These are phyloP conservation scores for Lacanobia oleracea DNA, from an alignment of 2,888 invertebrate species.

Conservation along the genomic window DNA sequence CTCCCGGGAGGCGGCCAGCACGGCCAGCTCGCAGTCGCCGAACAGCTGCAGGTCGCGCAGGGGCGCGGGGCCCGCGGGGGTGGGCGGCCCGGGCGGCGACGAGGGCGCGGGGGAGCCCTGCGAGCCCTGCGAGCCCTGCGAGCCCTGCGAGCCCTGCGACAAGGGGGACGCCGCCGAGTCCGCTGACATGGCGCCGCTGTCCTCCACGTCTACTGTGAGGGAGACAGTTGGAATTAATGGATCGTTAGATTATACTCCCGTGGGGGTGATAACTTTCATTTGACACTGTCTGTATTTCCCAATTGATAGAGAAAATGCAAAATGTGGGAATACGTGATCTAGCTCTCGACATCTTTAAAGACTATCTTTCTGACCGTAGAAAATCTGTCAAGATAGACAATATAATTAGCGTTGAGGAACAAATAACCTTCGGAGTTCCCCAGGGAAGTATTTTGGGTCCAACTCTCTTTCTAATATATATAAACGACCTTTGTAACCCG, in stretches of 20 bases:
- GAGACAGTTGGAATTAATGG: background rate
- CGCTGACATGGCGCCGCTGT: background rate
- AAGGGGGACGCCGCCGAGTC: background rate
- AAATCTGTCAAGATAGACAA: too few species aligned
- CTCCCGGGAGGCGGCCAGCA: slow-evolving; percentile 80
- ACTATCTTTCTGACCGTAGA: too few species aligned
- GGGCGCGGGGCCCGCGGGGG: slow-evolving; percentile 67
- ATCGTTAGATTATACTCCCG: background rate
- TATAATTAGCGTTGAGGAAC: too few species aligned
- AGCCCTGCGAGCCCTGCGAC: background rate
- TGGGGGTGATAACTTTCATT: too few species aligned
- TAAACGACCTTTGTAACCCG: too few species aligned
- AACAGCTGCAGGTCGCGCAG: slow-evolving; percentile 83
- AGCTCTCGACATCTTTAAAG: too few species aligned
- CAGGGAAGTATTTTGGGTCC: too few species aligned
- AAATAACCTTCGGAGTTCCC: too few species aligned
- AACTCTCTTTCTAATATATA: too few species aligned
- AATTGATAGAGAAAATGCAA: too few species aligned
- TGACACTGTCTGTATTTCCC: too few species aligned
- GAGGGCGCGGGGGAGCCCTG: background rate
- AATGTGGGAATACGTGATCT: too few species aligned
- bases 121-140: background rate
- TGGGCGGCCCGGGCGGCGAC: slow-evolving; percentile 29
- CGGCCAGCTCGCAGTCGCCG: slow-evolving; percentile 86
- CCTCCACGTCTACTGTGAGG: background rate